Evolutionary conservation across 2,113 vertebrate species (phyloP).

Genomic region (Leptobrachium ailaonicum): DNA sequence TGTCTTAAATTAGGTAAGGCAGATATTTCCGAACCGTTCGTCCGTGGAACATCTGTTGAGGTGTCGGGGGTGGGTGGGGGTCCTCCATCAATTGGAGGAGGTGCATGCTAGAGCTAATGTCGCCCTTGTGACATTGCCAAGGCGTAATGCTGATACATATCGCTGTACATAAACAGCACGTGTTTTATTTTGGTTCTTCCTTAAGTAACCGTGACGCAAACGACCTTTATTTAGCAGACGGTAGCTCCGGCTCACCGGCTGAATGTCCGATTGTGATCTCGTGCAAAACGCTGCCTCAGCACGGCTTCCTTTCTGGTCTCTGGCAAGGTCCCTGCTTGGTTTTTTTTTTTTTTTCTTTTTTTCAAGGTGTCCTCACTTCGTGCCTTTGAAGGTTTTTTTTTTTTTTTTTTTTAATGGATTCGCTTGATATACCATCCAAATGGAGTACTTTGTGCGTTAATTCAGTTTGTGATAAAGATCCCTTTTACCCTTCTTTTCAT

Average conservation of each 20-base stretch:
- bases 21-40: too few species aligned
- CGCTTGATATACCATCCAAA: constrained; percentile 99
- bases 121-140: constrained; percentile 25
- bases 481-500: constrained; percentile 98
- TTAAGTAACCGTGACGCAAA: constrained; percentile 70
- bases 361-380: constrained; percentile 98
- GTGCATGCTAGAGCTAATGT: not conserved
- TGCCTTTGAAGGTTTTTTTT: constrained; percentile 85
- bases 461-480: constrained; percentile 99
- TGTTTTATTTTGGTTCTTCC: constrained; percentile 48
- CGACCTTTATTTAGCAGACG: constrained; percentile 91
- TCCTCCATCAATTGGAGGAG: too few species aligned
- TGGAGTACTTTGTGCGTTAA: constrained; percentile 99
- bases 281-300: constrained; percentile 97
- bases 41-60: too few species aligned
- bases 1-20: too few species aligned
- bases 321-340: constrained; percentile 95
- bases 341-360: constrained; percentile 75
- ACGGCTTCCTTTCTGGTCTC: constrained; percentile 88
- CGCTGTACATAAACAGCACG: constrained; percentile 57
- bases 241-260: constrained; percentile 79
- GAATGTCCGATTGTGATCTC: constrained; percentile 93
- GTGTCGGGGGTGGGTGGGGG: too few species aligned
- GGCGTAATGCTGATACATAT: constrained; percentile 7
- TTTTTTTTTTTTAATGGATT: constrained; percentile 85